A percentile compares a stretch with the other conserved stretches of the same genome.
Conservation (phyloP, 2,888 invertebrate genomes). For the Osedax fenrisi region DNA sequence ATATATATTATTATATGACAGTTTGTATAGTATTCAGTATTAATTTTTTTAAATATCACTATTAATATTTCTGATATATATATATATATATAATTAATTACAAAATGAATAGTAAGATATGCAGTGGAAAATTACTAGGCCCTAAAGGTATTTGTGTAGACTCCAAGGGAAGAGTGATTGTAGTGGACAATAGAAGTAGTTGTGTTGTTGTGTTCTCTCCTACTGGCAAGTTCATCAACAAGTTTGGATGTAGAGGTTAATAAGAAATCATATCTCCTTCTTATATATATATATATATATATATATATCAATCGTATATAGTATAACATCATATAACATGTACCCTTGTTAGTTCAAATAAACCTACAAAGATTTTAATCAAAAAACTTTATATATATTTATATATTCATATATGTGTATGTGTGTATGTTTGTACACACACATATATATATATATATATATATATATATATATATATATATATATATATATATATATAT, state of each 20-base stretch:
- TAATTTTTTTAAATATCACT: too few relatives aligned
- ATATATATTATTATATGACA: too few relatives aligned
- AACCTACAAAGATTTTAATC: too few relatives aligned
- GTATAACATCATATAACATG: too few relatives aligned
- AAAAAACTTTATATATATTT: background rate
- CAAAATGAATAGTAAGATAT: slow-evolving; percentile 52
- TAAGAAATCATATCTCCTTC: slow-evolving; percentile 50
- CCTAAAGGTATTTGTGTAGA: slow-evolving; percentile 54
- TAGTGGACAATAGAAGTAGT: slow-evolving; percentile 54
- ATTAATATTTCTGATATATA: too few relatives aligned
- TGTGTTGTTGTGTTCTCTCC: slow-evolving; percentile 52
- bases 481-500: background rate
- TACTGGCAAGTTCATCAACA: slow-evolving; percentile 52
- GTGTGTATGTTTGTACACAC: background rate
- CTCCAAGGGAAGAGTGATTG: slow-evolving; percentile 52
- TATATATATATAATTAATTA: too few relatives aligned
- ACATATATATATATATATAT: background rate
- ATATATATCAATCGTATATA: background rate
- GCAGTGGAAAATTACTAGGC: slow-evolving; percentile 52
- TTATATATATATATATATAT: too few relatives aligned
- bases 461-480: background rate
- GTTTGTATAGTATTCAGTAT: too few relatives aligned
- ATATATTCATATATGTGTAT: background rate
- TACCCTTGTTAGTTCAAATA: too few relatives aligned
- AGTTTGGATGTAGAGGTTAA: slow-evolving; percentile 52